phyloP scores from a whole-genome alignment of 2,797 vertebrate species.

The Serranus cabrilla region DNA sequence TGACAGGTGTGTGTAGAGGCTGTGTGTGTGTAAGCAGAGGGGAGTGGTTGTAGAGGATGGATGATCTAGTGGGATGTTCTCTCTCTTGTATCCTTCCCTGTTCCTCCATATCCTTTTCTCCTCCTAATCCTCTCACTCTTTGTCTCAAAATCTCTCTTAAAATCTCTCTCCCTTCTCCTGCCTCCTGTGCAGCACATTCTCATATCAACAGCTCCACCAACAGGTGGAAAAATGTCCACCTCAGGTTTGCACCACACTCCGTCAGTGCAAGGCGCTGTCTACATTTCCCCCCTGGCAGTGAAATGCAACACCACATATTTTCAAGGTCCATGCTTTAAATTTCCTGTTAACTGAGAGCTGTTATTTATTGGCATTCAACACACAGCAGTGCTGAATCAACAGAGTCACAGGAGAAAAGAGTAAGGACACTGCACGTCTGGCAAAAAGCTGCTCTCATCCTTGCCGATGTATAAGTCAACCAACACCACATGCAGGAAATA shows the following conservation, averaged over 20 bases:
- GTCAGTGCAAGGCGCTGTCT: constrained; percentile 22
- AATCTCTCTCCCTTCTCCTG: constrained; percentile 48
- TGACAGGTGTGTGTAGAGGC: constrained; percentile 18
- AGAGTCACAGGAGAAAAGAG: constrained; percentile 37
- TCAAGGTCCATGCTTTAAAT: constrained; percentile 54
- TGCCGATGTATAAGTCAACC: constrained; percentile 12
- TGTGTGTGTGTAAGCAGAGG: constrained; percentile 31
- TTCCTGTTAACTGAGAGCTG: constrained; percentile 25
- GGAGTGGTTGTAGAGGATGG: constrained; percentile 31
- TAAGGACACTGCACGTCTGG: constrained; percentile 24
- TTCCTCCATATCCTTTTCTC: constrained; percentile 59
- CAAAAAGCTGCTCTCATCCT: constrained; percentile 17
- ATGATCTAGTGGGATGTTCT: constrained; percentile 57
- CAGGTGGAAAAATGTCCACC: constrained; percentile 62
- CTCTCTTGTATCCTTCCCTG: constrained; percentile 54
- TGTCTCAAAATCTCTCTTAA: constrained; percentile 67
- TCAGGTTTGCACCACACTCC: not conserved
- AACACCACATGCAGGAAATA: constrained; percentile 1
- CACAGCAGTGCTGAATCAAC: constrained; percentile 61
- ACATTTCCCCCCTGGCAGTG: constrained; percentile 14
- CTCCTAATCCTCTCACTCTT: constrained; percentile 68
- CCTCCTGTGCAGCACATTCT: constrained; percentile 36
- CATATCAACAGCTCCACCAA: constrained; percentile 83
- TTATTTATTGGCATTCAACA: constrained; percentile 48
- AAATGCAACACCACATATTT: constrained; percentile 45